Conservation (phyloP, 2,888 invertebrate species). For the Cosmorhoe ocellata region DNA sequence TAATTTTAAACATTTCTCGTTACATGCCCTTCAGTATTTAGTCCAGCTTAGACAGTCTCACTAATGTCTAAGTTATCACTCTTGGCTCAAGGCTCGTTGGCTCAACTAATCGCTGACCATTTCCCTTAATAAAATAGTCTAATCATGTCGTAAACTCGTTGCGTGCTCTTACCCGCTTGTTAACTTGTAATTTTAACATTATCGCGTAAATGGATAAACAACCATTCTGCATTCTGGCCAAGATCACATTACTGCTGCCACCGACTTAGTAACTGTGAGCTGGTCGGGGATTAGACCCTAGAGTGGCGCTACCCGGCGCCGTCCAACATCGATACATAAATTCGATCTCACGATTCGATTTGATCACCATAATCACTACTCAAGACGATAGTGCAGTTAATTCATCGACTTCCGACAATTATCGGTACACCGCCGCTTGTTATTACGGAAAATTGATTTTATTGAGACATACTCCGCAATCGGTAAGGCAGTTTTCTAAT, state of each 20-base stretch:
- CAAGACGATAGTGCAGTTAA: conserved; percentile 57
- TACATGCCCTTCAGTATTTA: background rate
- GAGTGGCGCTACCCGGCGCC: conserved; percentile 48
- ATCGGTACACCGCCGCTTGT: conserved; percentile 48
- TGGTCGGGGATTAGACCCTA: conserved; percentile 11
- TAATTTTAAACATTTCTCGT: too few species aligned
- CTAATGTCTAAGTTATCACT: conserved; percentile 4
- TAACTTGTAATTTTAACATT: conserved; percentile 57
- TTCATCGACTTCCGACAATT: conserved; percentile 65
- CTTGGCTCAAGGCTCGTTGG: conserved; percentile 1
- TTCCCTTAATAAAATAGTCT: conserved; percentile 33
- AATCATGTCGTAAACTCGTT: conserved; percentile 29
- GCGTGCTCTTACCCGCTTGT: conserved; percentile 34
- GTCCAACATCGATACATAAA: conserved; percentile 68
- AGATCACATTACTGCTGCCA: conserved; percentile 24
- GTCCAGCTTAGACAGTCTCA: background rate
- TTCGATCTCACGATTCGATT: conserved; percentile 65
- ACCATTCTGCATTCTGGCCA: conserved; percentile 40
- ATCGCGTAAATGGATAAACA: conserved; percentile 53
- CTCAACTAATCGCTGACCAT: conserved; percentile 26
- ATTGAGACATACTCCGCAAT: conserved; percentile 53
- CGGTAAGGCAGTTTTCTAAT: conserved; percentile 46
- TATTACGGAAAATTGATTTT: conserved; percentile 61
- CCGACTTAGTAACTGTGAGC: conserved; percentile 9
- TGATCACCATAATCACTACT: conserved; percentile 63